Base-by-base conservation (phyloP, 2,113 vertebrate genomes). In the Raja brachyura region DNA sequence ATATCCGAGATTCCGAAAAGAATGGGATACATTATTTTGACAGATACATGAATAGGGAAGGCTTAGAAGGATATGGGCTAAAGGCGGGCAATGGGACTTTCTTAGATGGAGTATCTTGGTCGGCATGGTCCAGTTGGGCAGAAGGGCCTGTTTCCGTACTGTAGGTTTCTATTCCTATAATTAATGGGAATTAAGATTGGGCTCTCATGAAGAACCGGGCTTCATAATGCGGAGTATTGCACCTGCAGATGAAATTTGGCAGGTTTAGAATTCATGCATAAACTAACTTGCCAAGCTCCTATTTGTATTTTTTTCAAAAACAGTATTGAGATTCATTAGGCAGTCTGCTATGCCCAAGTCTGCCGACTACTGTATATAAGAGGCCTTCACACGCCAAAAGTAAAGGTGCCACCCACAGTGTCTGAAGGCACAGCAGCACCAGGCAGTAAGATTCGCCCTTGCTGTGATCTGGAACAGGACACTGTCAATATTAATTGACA, bases 401-500 rank as follows among this genome's bases (percentile, higher is more conserved):
- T 83, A 56, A 79, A 79, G 78, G 5, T 83, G 8, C 22, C 9
- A 59, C 5, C 61, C 14, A 66, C 83, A 81, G 78, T 54, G 18
- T 56, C 78, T 81, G 78, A 81, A 81, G 8, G 5, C 48, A 56
- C 78, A 25, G 78, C 22, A 56, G 78, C 48, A 81, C 48, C 48
- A 81, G 20, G 48, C 48, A 25, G 18, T 81, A 48, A 81, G 78
- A 10, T 3, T 54, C 78, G 4, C 20, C 18, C 54, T 56, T 25
- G 48, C 20, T 81, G 16, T 56, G 75, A 77, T 77, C 75, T 77
- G 31, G 85, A 16, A 61, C 85, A 66, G 61, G 61, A 66, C 61
- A 63, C 10, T 88, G 85, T 88, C 85, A 88, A 66, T 66, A 88
- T 66, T 88, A 63, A 66, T n/a, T 66, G 39, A 73, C 16, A 54